Base-by-base conservation (phyloP, 2,888 invertebrate genomes). In the Abrostola triplasia region DNA sequence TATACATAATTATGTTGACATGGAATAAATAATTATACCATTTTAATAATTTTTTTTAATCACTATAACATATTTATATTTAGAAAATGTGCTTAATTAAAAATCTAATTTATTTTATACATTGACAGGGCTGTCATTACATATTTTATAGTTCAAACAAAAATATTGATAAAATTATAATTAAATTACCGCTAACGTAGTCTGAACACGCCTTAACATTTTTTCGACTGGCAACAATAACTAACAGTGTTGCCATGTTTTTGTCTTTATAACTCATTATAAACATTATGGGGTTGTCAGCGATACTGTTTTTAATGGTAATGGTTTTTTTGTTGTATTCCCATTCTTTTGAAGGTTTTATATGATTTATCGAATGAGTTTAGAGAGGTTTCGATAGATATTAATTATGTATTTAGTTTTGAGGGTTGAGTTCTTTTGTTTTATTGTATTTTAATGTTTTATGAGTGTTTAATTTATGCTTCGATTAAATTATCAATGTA, bases 211-310 rank as follows among this genome's bases (percentile, higher is more conserved):
- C 74, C 73, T 76, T 79, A 72, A 73, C 67, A 47, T 72, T 79
- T 82, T 81, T 79, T 69, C 55, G 59, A 68, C 75, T 77, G 73
- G 76, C 70, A 83, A 76, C 76, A 77, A 78, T 84, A 81, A 84
- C 76, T 80, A 76, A 83, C 80, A 68, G 80, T 75, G 85, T 84
- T 75, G 76, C 79, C 82, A 76, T 84, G 83, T 85, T 79, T 77
- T 83, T 76, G 73, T 79, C 72, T 69, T 65, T 77, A 82, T 77
- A 81, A 81, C 70, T 81, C 83, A 84, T 85, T 83, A 81, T 69
- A 70, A 79, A 72, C 74, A 79, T 80, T 74, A 78, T 76, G 70
- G 77, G 77, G 64, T 78, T 83, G 85, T 84, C 84, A 71, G 70
- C 81, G 70, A 70, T 70, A 77, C 67, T 76, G 81, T 80, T 81